Evolutionary conservation across 1,140 invertebrate genomes (phyloP).

Genomic region (Hermatobates lingyangjiaoensis): DNA sequence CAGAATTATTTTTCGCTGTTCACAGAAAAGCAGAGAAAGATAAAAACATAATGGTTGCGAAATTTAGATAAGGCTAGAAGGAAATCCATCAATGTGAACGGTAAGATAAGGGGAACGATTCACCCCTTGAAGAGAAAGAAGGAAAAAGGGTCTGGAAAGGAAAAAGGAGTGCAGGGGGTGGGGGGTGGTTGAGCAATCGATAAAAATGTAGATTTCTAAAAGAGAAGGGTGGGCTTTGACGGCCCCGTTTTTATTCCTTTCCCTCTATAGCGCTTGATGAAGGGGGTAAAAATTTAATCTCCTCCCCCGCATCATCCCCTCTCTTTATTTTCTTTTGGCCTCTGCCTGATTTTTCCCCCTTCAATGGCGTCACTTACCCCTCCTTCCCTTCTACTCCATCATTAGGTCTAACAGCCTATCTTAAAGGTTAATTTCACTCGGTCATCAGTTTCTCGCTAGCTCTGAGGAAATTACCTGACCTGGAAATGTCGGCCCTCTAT

Average conservation of each 20-base stretch:
- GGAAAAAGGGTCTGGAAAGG: background rate
- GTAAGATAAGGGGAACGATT: background rate
- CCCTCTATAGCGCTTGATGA: background rate
- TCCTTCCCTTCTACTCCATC: background rate
- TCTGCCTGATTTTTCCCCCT: background rate
- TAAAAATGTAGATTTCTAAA: slow-evolving; percentile 2
- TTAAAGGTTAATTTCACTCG: too few relatives aligned
- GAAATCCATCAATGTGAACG: too few relatives aligned
- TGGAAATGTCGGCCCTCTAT: too few relatives aligned
- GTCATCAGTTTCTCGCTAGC: too few relatives aligned
- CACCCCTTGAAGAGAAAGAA: too few relatives aligned
- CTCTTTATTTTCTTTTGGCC: background rate
- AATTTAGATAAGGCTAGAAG: background rate
- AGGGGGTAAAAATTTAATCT: slow-evolving; percentile 9
- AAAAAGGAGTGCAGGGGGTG: background rate
- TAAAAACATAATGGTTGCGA: slow-evolving; percentile 1
- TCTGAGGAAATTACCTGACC: too few relatives aligned
- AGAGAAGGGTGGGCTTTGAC: background rate
- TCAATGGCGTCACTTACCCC: background rate
- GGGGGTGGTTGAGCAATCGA: background rate
- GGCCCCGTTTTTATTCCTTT: slow-evolving; percentile 8
- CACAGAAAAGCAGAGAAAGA: background rate
- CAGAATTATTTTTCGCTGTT: too few relatives aligned
- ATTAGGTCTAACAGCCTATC: background rate
- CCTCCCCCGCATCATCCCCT: background rate